phyloP scores from a whole-genome alignment of 2,888 invertebrate species.

The Argyresthia goedartella region DNA sequence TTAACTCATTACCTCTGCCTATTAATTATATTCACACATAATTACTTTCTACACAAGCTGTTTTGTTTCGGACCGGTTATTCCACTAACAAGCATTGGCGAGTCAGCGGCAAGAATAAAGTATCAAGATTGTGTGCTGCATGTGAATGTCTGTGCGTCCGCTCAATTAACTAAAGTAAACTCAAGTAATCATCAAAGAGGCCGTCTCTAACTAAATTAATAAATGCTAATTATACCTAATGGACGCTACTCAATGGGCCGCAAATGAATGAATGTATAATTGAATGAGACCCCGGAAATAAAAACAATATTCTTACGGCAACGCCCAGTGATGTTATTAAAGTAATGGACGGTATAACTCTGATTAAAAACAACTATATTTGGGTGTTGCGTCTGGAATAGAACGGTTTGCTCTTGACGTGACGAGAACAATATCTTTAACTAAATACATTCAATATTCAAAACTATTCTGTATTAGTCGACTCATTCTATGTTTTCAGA shows the following conservation, averaged over 20 bases:
- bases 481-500: no score
- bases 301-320: conserved; percentile 53
- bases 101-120: no score
- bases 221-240: conserved; percentile 58
- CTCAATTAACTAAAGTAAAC: conserved; percentile 16
- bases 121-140: no score
- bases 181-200: conserved; percentile 31
- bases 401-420: no score
- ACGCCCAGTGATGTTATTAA: conserved; percentile 45
- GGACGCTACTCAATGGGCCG: conserved; percentile 44
- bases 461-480: no score
- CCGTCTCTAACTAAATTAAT: conserved; percentile 21
- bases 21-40: conserved; percentile 11
- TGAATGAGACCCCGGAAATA: conserved; percentile 56
- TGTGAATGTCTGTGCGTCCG: not conserved
- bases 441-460: no score
- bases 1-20: conserved; percentile 20
- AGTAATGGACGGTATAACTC: conserved; percentile 53
- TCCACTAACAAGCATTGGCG: not conserved
- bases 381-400: no score
- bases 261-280: conserved; percentile 57
- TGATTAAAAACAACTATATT: conserved; percentile 35
- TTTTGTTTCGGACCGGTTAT: conserved; percentile 2
- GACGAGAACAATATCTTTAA: no score
- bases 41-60: conserved; percentile 7